Base-by-base conservation (phyloP, 2,888 invertebrate genomes). In the Gastrophysa polygoni region DNA sequence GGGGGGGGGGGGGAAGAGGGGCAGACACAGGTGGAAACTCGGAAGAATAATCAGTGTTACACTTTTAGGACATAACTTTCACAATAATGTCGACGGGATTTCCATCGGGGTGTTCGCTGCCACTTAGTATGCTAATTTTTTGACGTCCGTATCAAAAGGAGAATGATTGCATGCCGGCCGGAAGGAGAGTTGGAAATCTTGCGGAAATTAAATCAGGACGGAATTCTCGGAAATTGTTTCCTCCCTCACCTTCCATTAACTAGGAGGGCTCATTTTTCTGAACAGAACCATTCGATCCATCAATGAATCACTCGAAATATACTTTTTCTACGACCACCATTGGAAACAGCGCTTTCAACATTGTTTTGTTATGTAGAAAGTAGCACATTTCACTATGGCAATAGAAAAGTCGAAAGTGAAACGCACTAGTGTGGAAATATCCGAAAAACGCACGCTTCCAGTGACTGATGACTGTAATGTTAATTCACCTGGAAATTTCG, bases 31-130 rank as follows among this genome's bases (percentile, higher is more conserved):
- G 67, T 67, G 67, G 65, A 57, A 34, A 51, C 57, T 48, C 57
- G 51, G 51, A 38, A 38, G 50, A 61, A 59, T 66, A 61, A 63
- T 59, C 63, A 59, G 57, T 67, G 64, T 69, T 69, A 71, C 68
- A 67, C 67, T 70, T 64, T 61, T 64, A 64, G 69, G 63, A 68
- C 68, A 68, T 68, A 71, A 72, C 68, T 69, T 71, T 71, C 68
- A 68, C 60, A 60, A 60, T 66, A 66, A 66, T 66, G 66, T 60
- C 62, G 57, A 18, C 52, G 55, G 55, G 50, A 56, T 56, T 63
- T 66, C 58, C 63, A 66, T 63, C 60, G 58, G 55, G 38, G 47
- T 51, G 58, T 55, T 57, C 57, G 57, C 51, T 60, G 52, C 56
- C 59, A 63, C 59, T 63, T 63, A 60, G 52, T 59, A 63, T 63